Percentiles rank a stretch among this genome's conserved stretches.
Evolutionary conservation across 2,113 vertebrate species (phyloP).

Genomic region (Salvelinus fontinalis): DNA sequence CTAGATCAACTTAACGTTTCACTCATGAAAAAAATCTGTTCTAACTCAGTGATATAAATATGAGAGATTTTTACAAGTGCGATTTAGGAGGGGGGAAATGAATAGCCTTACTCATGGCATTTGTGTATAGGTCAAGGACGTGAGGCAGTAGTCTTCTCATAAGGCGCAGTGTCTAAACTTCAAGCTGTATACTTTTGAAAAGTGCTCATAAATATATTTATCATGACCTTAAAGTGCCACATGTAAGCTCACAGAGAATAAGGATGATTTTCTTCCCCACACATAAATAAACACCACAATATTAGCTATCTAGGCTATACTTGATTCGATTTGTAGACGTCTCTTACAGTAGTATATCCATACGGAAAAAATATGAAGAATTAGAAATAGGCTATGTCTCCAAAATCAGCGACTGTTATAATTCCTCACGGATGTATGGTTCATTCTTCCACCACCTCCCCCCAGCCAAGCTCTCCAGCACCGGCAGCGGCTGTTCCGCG

Average conservation of each 20-base stretch:
- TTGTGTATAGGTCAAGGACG: not conserved
- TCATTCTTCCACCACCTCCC: conserved; percentile 59
- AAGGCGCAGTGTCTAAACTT: conserved; percentile 32
- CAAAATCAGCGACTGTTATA: conserved; percentile 61
- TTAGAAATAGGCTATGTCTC: conserved; percentile 35
- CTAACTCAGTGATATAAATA: not conserved
- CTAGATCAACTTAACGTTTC: conserved; percentile 18
- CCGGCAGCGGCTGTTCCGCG: conserved; percentile 63
- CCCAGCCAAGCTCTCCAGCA: conserved; percentile 60
- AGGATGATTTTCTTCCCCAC: conserved; percentile 36
- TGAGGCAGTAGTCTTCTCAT: conserved; percentile 22
- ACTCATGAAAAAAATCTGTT: not conserved
- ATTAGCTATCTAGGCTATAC: too few species aligned
- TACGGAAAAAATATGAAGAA: conserved; percentile 11
- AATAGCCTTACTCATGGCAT: not conserved
- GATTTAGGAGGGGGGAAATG: not conserved
- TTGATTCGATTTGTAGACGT: too few species aligned
- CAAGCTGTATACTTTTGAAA: conserved; percentile 39
- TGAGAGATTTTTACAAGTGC: not conserved
- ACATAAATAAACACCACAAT: too few species aligned
- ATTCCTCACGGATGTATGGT: conserved; percentile 55
- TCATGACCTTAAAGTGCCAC: conserved; percentile 62
- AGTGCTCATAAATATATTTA: conserved; percentile 54
- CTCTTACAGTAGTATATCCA: too few species aligned
- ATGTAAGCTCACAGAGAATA: conserved; percentile 22